A percentile compares a stretch with the other conserved stretches of the same genome.
phyloP scores from a whole-genome alignment of 2,888 invertebrate species.

The Drosophila nr. perissopoda region DNA sequence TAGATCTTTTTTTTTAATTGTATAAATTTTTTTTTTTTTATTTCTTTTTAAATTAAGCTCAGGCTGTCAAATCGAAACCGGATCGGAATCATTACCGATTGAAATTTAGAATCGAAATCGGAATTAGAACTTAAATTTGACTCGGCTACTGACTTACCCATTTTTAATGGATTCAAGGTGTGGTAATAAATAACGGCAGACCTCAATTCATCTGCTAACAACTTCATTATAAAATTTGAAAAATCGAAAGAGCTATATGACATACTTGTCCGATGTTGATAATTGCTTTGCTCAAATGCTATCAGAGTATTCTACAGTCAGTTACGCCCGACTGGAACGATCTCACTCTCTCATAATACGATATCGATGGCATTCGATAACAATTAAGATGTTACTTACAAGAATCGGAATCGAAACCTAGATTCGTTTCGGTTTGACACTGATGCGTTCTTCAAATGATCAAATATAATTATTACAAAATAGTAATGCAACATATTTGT shows the following conservation, averaged over 20 bases:
- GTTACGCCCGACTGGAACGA: not conserved
- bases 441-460: not conserved
- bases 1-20: not conserved
- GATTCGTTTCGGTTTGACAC: not conserved
- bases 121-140: not conserved
- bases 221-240: not conserved
- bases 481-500: not conserved
- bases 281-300: not conserved
- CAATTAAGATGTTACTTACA: not conserved
- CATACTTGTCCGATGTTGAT: not conserved
- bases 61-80: not conserved
- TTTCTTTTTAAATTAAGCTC: not conserved
- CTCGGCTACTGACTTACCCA: not conserved
- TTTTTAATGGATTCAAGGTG: not conserved
- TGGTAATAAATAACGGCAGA: not conserved
- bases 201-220: not conserved
- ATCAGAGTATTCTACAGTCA: not conserved
- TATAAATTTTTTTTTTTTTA: not conserved
- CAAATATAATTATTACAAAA: not conserved
- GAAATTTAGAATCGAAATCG: not conserved
- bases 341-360: not conserved
- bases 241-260: not conserved
- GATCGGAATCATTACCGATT: not conserved
- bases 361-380: not conserved
- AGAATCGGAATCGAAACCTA: not conserved